Conservation (phyloP, 2,888 invertebrate genomes). For the Ichneumon xanthorius region DNA sequence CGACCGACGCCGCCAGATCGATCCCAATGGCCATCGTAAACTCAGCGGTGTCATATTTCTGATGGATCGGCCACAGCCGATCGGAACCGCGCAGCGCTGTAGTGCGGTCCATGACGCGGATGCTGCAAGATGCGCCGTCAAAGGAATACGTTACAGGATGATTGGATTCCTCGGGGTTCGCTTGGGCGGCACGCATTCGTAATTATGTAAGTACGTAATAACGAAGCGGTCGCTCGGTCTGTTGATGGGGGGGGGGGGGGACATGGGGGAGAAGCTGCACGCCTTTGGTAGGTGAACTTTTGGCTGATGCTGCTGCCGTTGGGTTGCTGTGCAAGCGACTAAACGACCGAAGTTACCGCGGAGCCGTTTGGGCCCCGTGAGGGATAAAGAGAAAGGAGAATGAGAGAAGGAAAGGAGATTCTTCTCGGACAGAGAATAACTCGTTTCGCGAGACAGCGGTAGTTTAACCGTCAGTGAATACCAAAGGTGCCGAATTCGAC, state of each 20-base stretch:
- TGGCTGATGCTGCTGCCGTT: not conserved
- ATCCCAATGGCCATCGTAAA: constrained; percentile 27
- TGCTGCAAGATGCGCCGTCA: constrained; percentile 30
- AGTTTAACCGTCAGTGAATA: constrained; percentile 70
- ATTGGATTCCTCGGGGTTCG: constrained; percentile 49
- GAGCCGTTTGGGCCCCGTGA: constrained; percentile 19
- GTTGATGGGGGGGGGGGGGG: constrained; percentile 16
- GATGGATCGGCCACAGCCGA: constrained; percentile 31
- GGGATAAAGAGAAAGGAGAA: constrained; percentile 20
- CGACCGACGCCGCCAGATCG: not conserved
- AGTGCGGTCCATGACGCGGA: not conserved
- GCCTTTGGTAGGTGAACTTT: constrained; percentile 3
- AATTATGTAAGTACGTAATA: constrained; percentile 59
- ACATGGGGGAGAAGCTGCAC: constrained; percentile 19
- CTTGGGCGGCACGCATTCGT: constrained; percentile 35
- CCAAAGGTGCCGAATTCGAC: constrained; percentile 68
- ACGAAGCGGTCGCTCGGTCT: constrained; percentile 35
- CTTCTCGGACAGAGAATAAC: constrained; percentile 66
- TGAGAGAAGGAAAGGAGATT: constrained; percentile 54
- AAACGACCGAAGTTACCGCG: constrained; percentile 43
- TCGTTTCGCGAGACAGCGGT: constrained; percentile 69
- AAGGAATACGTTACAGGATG: constrained; percentile 49
- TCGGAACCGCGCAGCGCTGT: constrained; percentile 20
- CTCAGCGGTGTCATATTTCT: constrained; percentile 24
- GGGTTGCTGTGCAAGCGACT: constrained; percentile 58